Conservation (phyloP, 2,888 invertebrate species). For the Tiliacea aurago region DNA sequence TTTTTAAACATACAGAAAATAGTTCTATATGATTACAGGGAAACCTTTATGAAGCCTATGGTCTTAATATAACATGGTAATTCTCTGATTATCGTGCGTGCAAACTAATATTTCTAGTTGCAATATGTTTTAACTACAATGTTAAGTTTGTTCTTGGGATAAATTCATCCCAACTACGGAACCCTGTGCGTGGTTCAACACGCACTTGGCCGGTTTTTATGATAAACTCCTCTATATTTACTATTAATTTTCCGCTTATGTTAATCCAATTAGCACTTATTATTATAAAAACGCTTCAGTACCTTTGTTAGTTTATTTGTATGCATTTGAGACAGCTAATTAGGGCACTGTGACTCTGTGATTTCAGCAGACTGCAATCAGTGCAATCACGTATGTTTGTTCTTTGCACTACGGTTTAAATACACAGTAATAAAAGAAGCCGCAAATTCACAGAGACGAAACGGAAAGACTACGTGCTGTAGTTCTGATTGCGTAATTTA, state of each 20-base stretch:
- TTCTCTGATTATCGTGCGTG: no score
- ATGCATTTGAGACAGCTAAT: conserved; percentile 16
- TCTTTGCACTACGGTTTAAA: conserved; percentile 23
- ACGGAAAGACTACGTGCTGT: neutral
- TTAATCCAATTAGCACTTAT: conserved; percentile 2
- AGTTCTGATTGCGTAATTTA: conserved; percentile 1
- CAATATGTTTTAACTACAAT: no score
- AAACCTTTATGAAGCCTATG: no score
- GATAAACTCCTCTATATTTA: neutral
- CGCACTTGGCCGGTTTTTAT: neutral
- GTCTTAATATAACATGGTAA: no score
- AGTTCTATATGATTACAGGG: no score
- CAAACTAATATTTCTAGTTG: no score
- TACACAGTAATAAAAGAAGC: conserved; percentile 23
- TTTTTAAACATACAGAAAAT: no score
- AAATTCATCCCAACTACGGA: no score
- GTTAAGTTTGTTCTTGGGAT: no score
- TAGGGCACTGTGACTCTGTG: neutral
- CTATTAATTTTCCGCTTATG: neutral
- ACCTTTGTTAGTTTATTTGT: neutral
- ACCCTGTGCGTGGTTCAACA: no score
- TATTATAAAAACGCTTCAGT: neutral
- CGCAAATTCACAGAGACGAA: neutral
- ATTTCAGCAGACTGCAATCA: conserved; percentile 25
- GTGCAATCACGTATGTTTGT: conserved; percentile 14